Conservation (phyloP, 2,113 vertebrate species). For the Hemiscyllium ocellatum region DNA sequence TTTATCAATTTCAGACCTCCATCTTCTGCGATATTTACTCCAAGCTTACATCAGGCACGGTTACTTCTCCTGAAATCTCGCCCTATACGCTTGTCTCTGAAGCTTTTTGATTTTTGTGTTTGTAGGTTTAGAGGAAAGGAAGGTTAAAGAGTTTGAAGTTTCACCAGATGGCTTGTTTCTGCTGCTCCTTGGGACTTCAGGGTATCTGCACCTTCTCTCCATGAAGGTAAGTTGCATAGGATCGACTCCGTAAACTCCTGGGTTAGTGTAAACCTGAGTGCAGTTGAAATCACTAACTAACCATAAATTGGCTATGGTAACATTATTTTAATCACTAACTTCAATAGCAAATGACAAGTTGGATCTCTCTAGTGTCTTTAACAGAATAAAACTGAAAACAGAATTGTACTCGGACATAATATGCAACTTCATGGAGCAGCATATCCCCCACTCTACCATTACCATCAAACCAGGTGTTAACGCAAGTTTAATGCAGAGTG, state of each 20-base stretch:
- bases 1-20: background rate
- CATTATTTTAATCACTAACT: background rate
- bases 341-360: background rate
- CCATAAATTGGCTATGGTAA: background rate
- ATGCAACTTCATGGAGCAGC: too few species aligned
- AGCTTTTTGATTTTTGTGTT: conserved; percentile 12
- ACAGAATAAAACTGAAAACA: background rate
- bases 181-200: conserved; percentile 75
- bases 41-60: background rate
- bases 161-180: conserved; percentile 79
- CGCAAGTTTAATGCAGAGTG: too few species aligned
- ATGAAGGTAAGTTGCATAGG: conserved; percentile 66
- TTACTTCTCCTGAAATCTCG: background rate
- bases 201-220: conserved; percentile 79
- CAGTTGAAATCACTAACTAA: background rate
- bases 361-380: background rate
- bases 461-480: too few species aligned
- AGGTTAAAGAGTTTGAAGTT: conserved; percentile 74
- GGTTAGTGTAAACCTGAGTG: background rate
- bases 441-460: too few species aligned
- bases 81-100: background rate
- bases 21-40: background rate
- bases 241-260: background rate
- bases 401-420: too few species aligned
- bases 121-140: conserved; percentile 75